Conservation (phyloP, 2,888 invertebrate genomes). For the Pristionchus japonicus region DNA sequence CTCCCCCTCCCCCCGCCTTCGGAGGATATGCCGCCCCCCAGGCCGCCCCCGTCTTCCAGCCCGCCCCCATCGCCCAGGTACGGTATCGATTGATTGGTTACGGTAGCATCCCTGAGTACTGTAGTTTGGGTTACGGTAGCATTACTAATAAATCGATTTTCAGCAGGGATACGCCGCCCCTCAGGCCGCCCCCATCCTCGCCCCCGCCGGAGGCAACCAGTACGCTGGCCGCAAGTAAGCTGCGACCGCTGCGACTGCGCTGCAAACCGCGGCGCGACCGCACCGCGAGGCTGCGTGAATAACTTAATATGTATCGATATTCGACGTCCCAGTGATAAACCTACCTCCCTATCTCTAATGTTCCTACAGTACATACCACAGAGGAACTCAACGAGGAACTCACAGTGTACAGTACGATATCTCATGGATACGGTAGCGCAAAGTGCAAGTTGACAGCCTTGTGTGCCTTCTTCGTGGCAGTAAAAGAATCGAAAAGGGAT, state of each 20-base stretch:
- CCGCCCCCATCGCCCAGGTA: background rate
- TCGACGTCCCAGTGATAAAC: constrained; percentile 16
- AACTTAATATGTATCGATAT: constrained; percentile 43
- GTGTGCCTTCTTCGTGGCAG: background rate
- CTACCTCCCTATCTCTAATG: background rate
- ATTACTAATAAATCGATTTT: background rate
- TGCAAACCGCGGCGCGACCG: constrained; percentile 1
- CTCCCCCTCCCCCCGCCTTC: constrained; percentile 33
- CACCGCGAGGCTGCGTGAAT: background rate
- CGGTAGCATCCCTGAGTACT: background rate
- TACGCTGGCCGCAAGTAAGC: constrained; percentile 39
- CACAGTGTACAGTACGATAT: background rate
- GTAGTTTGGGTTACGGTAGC: background rate
- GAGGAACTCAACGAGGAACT: background rate
- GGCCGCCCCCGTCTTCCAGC: constrained; percentile 7
- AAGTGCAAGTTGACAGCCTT: background rate
- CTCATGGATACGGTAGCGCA: background rate
- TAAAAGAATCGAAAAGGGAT: background rate
- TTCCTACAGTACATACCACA: background rate
- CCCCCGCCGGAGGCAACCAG: constrained; percentile 41
- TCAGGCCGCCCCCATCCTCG: constrained; percentile 7
- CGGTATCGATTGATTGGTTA: background rate
- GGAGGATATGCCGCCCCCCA: constrained; percentile 16
- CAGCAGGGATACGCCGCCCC: background rate
- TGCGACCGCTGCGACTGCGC: background rate